phyloP scores from a whole-genome alignment of 2,797 vertebrate species.

The Micrastur ruficollis region DNA sequence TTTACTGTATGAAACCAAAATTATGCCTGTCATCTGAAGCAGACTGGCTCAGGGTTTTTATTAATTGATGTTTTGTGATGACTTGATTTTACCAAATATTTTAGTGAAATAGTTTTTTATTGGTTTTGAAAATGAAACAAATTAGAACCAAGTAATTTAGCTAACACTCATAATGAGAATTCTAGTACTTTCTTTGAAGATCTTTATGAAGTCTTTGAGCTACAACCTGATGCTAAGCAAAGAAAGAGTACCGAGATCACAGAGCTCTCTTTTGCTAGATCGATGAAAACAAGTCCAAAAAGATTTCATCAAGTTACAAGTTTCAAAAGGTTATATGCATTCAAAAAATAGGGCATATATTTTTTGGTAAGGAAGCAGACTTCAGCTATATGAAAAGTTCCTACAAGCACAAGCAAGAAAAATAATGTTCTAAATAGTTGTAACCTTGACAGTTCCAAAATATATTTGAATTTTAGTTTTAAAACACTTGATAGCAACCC shows the following conservation, averaged over 20 bases:
- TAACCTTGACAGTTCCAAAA: not conserved
- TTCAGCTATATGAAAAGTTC: not conserved
- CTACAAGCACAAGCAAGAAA: slow-evolving; percentile 16
- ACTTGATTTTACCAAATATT: not conserved
- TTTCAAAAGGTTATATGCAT: not conserved
- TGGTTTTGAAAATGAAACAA: not conserved
- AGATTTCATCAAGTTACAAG: not conserved
- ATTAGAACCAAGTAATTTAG: not conserved
- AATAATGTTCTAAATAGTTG: not conserved
- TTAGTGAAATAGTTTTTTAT: not conserved
- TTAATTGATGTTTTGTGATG: not conserved
- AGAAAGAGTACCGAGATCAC: not conserved
- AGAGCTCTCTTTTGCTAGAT: not conserved
- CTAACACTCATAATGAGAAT: not conserved
- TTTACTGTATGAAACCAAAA: not conserved
- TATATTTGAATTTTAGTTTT: not conserved
- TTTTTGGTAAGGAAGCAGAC: not conserved
- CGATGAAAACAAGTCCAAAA: not conserved
- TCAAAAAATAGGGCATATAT: not conserved
- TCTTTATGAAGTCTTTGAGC: not conserved
- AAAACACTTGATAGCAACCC: not conserved
- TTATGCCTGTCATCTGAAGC: not conserved
- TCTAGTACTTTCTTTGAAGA: not conserved
- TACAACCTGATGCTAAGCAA: not conserved
- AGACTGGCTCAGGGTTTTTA: not conserved